Percentiles rank a stretch among this genome's conserved stretches.
Conservation (phyloP, 2,888 invertebrate genomes). For the Leptinotarsa peninsularis region DNA sequence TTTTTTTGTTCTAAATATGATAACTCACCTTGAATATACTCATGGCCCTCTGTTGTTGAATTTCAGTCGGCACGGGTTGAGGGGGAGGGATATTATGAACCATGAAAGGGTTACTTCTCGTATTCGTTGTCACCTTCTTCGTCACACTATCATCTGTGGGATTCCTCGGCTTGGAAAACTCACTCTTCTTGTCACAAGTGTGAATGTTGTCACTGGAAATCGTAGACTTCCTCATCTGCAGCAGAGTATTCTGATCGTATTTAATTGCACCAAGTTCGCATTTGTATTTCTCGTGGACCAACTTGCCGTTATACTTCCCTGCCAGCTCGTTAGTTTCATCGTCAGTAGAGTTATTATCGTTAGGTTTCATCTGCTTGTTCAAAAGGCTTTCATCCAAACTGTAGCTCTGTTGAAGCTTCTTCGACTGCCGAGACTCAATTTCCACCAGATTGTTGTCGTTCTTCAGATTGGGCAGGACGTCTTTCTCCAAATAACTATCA, state of each 20-base stretch:
- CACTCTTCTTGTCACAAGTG: conserved; percentile 46
- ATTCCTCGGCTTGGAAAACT: conserved; percentile 54
- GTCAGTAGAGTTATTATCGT: conserved; percentile 58
- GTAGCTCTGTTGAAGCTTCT: conserved; percentile 53
- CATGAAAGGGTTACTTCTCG: conserved; percentile 59
- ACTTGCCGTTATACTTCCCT: conserved; percentile 54
- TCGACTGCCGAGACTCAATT: conserved; percentile 56
- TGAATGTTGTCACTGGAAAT: conserved; percentile 58
- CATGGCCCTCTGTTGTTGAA: conserved; percentile 83
- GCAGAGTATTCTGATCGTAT: conserved; percentile 63
- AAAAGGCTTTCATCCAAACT: conserved; percentile 47
- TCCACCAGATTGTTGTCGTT: conserved; percentile 62
- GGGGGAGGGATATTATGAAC: conserved; percentile 67
- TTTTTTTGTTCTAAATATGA: too few species aligned
- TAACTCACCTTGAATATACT: conserved; percentile 82
- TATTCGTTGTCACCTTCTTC: conserved; percentile 54
- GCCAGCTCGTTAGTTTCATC: conserved; percentile 63
- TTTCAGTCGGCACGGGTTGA: conserved; percentile 83
- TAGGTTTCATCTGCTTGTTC: conserved; percentile 41
- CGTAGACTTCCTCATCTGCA: conserved; percentile 62
- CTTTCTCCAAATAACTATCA: conserved; percentile 63
- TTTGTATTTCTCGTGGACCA: conserved; percentile 61
- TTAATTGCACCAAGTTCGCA: conserved; percentile 58
- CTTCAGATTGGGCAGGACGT: conserved; percentile 62
- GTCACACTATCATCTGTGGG: conserved; percentile 54